These are phyloP conservation scores for Heteractis magnifica DNA, from an alignment of 92 coral and sea anemone species.

Conservation along the genomic window DNA sequence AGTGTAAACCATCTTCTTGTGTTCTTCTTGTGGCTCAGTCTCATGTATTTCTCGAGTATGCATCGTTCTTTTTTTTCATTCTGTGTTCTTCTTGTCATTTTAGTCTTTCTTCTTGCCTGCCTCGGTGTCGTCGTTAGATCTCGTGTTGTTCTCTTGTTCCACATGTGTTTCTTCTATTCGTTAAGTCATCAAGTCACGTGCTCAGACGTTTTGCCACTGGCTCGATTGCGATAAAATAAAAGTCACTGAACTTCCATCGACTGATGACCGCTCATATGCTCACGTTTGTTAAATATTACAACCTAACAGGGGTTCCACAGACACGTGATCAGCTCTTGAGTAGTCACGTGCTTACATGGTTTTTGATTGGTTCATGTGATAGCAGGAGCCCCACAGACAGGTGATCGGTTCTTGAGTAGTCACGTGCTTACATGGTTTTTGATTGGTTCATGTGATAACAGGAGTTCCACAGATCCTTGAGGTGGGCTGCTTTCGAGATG, in stretches of 20 bases:
- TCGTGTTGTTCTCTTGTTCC: too few species aligned
- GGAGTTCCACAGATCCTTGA: constrained; percentile 60
- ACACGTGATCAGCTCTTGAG: constrained; percentile 18
- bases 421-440: neutral
- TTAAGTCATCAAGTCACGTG: neutral
- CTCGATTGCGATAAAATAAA: neutral
- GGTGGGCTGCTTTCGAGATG: constrained; percentile 56
- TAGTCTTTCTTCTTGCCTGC: too few species aligned
- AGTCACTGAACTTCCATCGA: neutral
- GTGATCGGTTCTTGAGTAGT: constrained; percentile 1
- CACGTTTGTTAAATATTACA: too few species aligned
- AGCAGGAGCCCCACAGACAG: constrained; percentile 50
- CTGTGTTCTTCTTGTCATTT: too few species aligned
- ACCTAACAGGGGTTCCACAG: constrained; percentile 44
- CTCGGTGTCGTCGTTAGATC: too few species aligned
- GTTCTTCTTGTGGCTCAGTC: too few species aligned
- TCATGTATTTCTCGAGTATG: too few species aligned
- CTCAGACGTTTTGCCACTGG: neutral
- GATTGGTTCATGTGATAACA: neutral
- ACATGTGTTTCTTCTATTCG: too few species aligned
- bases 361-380: neutral
- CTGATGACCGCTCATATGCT: neutral
- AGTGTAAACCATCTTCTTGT: too few species aligned
- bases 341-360: neutral
- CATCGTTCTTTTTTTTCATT: too few species aligned